phyloP scores from a whole-genome alignment of 2,113 vertebrate species.

The Lepidothrix coronata region DNA sequence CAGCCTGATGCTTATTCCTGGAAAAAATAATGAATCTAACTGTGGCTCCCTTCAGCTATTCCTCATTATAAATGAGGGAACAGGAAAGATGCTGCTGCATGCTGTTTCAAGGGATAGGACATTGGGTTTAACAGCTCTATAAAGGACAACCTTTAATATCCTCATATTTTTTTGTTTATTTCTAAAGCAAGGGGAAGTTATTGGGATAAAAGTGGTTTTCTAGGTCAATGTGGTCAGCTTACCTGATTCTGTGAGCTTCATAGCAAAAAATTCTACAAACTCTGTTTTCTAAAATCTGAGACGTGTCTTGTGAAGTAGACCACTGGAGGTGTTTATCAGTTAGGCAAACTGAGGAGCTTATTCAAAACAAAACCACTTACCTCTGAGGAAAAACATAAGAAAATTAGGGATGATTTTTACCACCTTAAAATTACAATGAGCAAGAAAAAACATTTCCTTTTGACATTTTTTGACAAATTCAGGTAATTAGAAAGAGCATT shows the following conservation, averaged over 20 bases:
- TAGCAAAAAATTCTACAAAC: not conserved
- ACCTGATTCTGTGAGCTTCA: not conserved
- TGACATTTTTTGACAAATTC: not conserved
- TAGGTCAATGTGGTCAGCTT: not conserved
- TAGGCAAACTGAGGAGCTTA: not conserved
- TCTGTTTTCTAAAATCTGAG: not conserved
- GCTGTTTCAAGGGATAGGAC: not conserved
- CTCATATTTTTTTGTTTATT: not conserved
- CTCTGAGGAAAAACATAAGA: not conserved
- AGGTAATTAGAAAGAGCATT: not conserved
- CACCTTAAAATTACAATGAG: not conserved
- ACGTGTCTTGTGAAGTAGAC: fast-evolving
- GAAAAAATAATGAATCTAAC: not conserved
- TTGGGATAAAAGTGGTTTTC: not conserved
- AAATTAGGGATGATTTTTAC: not conserved
- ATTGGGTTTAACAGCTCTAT: not conserved
- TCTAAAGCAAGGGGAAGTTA: not conserved
- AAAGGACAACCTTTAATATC: not conserved
- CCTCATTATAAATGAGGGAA: not conserved
- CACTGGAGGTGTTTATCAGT: not conserved
- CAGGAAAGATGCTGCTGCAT: not conserved
- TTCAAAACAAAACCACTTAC: not conserved
- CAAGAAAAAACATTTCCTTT: not conserved
- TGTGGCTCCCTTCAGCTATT: not conserved
- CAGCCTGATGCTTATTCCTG: not conserved